Evolutionary conservation across 2,797 vertebrate genomes (phyloP), one percentile per base, ranked within the genome.

Genomic region (Pseudochaenichthys georgianus): DNA sequence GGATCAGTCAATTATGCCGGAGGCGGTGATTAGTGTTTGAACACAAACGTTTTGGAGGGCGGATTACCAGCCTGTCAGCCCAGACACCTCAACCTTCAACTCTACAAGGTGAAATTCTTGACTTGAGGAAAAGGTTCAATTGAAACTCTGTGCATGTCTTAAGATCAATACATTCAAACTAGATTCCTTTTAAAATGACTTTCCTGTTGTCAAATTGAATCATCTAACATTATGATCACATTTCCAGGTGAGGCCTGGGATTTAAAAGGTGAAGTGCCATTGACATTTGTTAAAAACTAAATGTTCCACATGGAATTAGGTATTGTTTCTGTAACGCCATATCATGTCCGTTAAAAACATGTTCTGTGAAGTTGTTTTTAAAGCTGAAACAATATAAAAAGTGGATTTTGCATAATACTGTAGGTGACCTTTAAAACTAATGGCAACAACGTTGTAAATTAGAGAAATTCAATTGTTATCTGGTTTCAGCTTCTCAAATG

Each of bases 21-120:
- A 68, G 88, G 89, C 58, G 78, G 90, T 90, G 91, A 94, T 95
- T 94, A 93, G 90, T 92, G 92, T 92, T 90, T 89, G 82, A 91
- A 94, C 89, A 93, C 91, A 93, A 92, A 87, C 83, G 52, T 91
- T 93, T 87, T 87, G 83, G 87, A 89, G 82, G 88, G 54, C 84
- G 90, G 92, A 94, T 95, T 94, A 93, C 82, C 55, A 48, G 31
- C 75, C 79, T 92, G 94, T 94, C 95, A 94, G 88, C 80, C 75
- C 10, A 31, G 74, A 84, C 69, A 87, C 89, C 84, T 77, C 70
- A 77, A 89, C 92, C 91, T 94, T 95, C 92, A 94, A 92, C 93
- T 86, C 70, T 62, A 47, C 80, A 81, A 92, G 82, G 87, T 92
- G 75, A 86, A 77, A 63, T 78, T 80, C 78, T 51, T 28, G 67